Conservation (phyloP, 1,140 invertebrate genomes). For the Lepidurus couesii region DNA sequence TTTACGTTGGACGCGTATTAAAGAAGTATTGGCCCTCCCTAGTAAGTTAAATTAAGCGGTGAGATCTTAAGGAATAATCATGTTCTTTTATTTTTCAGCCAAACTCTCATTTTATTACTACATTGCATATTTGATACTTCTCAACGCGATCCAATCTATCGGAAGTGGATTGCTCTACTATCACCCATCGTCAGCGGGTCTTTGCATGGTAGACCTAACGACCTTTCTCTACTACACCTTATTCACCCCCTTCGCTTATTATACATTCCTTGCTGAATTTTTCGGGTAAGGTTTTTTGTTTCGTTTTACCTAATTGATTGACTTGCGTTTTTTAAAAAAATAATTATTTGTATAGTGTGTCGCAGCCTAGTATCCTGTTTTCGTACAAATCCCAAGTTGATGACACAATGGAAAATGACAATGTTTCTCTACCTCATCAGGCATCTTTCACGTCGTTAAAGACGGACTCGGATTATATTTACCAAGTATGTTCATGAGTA, state of each 20-base stretch:
- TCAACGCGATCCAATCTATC: conserved; percentile 67
- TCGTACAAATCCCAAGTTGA: conserved; percentile 77
- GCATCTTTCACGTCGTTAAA: conserved; percentile 68
- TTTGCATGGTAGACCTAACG: conserved; percentile 75
- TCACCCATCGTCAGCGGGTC: conserved; percentile 51
- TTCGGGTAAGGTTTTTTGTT: conserved; percentile 56
- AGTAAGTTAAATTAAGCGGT: conserved; percentile 53
- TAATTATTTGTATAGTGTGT: conserved; percentile 53
- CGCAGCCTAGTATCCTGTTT: conserved; percentile 69
- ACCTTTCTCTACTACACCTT: conserved; percentile 71
- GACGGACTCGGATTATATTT: conserved; percentile 71
- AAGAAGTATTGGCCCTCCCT: conserved; percentile 67
- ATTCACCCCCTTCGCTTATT: conserved; percentile 73
- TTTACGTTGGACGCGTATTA: conserved; percentile 65
- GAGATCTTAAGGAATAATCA: conserved; percentile 27
- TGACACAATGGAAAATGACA: conserved; percentile 68
- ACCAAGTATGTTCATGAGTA: conserved; percentile 53
- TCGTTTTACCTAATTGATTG: not conserved
- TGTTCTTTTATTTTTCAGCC: conserved; percentile 51
- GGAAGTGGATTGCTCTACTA: conserved; percentile 67
- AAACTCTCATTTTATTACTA: conserved; percentile 74
- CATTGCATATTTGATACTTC: conserved; percentile 56
- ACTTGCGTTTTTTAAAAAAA: not conserved
- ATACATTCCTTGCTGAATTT: conserved; percentile 72
- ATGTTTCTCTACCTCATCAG: conserved; percentile 68